A percentile compares a stretch with the other conserved stretches of the same genome.
Evolutionary conservation across 2,888 invertebrate species (phyloP).

Genomic region (Diplazon laetatorius): DNA sequence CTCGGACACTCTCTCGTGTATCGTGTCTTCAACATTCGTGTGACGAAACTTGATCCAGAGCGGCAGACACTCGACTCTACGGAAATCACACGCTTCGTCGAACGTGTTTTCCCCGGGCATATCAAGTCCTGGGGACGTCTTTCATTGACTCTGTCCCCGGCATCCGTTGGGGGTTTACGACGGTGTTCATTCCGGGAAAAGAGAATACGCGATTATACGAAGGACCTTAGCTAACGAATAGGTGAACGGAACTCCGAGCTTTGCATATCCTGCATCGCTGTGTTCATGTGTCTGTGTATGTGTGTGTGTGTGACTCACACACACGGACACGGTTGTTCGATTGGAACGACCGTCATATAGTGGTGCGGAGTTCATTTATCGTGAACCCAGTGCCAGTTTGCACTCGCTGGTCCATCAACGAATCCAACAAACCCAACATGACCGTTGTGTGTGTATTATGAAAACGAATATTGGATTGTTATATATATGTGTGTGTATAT

Average conservation of each 20-base stretch:
- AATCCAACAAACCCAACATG: slow-evolving; percentile 27
- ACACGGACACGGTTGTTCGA: slow-evolving; percentile 47
- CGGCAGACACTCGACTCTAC: too few species aligned
- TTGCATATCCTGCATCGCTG: too few species aligned
- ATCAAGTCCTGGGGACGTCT: slow-evolving; percentile 72
- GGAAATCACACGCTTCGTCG: slow-evolving; percentile 65
- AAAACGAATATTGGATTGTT: slow-evolving; percentile 56
- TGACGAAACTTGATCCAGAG: slow-evolving; percentile 74
- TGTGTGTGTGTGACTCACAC: too few species aligned
- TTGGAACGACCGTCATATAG: slow-evolving; percentile 26
- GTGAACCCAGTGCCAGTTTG: slow-evolving; percentile 18
- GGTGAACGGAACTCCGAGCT: slow-evolving; percentile 7
- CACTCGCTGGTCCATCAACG: slow-evolving; percentile 32
- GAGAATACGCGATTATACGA: slow-evolving; percentile 79
- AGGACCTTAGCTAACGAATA: slow-evolving; percentile 57
- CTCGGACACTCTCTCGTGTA: slow-evolving; percentile 5
- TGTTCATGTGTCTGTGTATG: too few species aligned
- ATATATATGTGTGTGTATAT: too few species aligned
- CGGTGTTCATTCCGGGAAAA: slow-evolving; percentile 73
- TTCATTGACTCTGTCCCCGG: slow-evolving; percentile 76
- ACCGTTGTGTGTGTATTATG: slow-evolving; percentile 30
- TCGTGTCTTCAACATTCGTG: slow-evolving; percentile 35
- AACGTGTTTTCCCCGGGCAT: slow-evolving; percentile 55
- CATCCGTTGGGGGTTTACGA: slow-evolving; percentile 74
- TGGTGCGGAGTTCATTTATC: slow-evolving; percentile 37